Conservation (phyloP, 2,797 vertebrate genomes). For the Arrhamphus sclerolepis region DNA sequence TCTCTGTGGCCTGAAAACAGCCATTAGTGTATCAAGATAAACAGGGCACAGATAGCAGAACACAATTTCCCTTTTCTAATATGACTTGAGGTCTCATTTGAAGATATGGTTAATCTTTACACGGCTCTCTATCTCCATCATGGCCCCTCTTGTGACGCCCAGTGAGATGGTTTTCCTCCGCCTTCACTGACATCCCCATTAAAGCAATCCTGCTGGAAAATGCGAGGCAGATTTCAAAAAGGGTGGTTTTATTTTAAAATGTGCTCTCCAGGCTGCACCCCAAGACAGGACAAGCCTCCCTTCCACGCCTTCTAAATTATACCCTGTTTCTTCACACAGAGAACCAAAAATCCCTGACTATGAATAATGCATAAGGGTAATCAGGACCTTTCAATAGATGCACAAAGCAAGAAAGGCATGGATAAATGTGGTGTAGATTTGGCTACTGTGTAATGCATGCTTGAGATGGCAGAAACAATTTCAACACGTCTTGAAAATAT, state of each 20-base stretch:
- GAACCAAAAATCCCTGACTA: slow-evolving; percentile 59
- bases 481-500: slow-evolving; percentile 27
- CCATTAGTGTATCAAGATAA: slow-evolving; percentile 74
- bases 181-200: slow-evolving; percentile 77
- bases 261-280: slow-evolving; percentile 68
- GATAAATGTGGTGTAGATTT: slow-evolving; percentile 65
- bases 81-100: slow-evolving; percentile 72
- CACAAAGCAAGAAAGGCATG: slow-evolving; percentile 40
- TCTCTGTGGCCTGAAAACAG: slow-evolving; percentile 46
- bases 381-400: slow-evolving; percentile 70
- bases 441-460: slow-evolving; percentile 24
- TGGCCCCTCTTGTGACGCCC: slow-evolving; percentile 63
- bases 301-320: slow-evolving; percentile 73
- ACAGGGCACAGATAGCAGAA: slow-evolving; percentile 72
- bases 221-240: slow-evolving; percentile 78
- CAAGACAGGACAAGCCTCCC: slow-evolving; percentile 61
- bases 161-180: slow-evolving; percentile 56
- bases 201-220: slow-evolving; percentile 80
- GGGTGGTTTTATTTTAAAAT: slow-evolving; percentile 69
- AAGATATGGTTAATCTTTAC: slow-evolving; percentile 78
- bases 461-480: slow-evolving; percentile 33
- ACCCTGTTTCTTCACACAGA: slow-evolving; percentile 68
- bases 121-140: slow-evolving; percentile 76
- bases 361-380: slow-evolving; percentile 77
- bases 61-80: slow-evolving; percentile 70